Conservation (phyloP, 2,797 vertebrate genomes). For the Anguilla marmorata region DNA sequence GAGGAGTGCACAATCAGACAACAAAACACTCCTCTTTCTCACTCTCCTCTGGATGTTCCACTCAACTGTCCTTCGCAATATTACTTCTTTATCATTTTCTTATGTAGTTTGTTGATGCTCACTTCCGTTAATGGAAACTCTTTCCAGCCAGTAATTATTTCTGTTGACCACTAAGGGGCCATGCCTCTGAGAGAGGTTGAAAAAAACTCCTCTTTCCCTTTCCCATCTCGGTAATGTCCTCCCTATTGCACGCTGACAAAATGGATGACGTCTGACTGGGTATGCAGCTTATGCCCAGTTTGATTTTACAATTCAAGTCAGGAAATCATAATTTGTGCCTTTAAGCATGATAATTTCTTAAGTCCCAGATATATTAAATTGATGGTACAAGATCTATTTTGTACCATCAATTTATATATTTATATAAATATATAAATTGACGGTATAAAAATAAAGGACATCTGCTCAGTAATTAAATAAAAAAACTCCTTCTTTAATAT, state of each 20-base stretch:
- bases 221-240: background rate
- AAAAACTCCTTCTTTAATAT: background rate
- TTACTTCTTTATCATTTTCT: background rate
- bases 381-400: background rate
- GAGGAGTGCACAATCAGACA: conserved; percentile 33
- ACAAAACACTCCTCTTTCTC: background rate
- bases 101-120: background rate
- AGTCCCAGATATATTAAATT: background rate
- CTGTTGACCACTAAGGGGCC: background rate
- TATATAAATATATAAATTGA: background rate
- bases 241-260: background rate
- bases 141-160: background rate
- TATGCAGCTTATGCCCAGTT: too few relatives aligned
- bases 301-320: background rate
- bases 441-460: background rate
- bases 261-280: background rate
- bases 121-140: background rate
- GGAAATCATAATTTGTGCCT: background rate
- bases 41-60: background rate
- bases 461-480: background rate
- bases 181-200: background rate
- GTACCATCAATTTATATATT: too few relatives aligned
- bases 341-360: background rate
- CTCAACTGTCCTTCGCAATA: background rate
- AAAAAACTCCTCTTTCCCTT: background rate